Evolutionary conservation across 2,113 vertebrate genomes (phyloP), one percentile per base, ranked within the genome.

Genomic region (Grammatotria lemairii): DNA sequence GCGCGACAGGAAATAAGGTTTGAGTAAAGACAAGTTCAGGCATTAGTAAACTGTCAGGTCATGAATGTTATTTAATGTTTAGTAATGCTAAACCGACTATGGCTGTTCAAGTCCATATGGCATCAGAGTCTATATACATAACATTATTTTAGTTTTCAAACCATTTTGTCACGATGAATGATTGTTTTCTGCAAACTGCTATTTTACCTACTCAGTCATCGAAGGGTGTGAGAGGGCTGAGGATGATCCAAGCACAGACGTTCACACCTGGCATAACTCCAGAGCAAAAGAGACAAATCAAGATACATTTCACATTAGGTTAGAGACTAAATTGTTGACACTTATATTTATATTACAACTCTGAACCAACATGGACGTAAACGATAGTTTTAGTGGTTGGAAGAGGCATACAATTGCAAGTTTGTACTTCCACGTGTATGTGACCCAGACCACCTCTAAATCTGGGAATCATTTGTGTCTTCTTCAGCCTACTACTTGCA

Each of bases 341-440:
- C 38, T 0, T 45, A 45, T 10, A 26, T 26, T 45, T 70, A 45
- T 10, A 73, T 26, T 0, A 45, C 13, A 26, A 28, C 40, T 17
- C 68, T 28, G 40, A 45, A 26, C 38, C 42, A 26, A 47, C 14
- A 47, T 28, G 5, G 8, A 47, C 0, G 40, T 7, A 75, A 45
- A 28, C 1, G 0, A 13, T 17, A 26, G 38, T 26, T 75, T 28
- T 3, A 75, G 38, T 47, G n/a, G 38, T 17, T 45, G 38, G 38
- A 73, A 45, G 65, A 73, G 38, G 13, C 13, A 3, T 45, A 40
- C 63, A 21, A 40, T 14, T 73, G 13, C 12, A 70, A 40, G n/a
- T 17, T 42, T 26, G n/a, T 17, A 73, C 38, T 16, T 26, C n/a
- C 65, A 70, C 2, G 1, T 26, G 38, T 42, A 17, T 21, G 13